Evolutionary conservation across 2,113 vertebrate species (phyloP).

Genomic region (Calidris pygmaea): DNA sequence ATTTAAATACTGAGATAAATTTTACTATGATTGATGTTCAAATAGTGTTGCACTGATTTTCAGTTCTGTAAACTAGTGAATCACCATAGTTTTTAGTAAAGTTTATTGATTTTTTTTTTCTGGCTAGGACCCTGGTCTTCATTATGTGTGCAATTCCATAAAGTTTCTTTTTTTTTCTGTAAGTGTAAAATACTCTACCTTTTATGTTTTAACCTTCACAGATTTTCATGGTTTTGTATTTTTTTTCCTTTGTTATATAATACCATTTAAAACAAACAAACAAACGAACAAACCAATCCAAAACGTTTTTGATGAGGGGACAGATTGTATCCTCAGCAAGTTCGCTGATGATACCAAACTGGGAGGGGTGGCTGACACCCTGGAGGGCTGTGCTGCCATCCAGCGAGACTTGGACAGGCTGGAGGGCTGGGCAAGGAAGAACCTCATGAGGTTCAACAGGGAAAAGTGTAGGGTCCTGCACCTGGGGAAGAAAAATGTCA

Average conservation of each 20-base stretch:
- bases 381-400: too few species aligned
- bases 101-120: background rate
- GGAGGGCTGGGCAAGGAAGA: too few species aligned
- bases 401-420: too few species aligned
- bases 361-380: too few species aligned
- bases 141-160: accelerated
- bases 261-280: accelerated
- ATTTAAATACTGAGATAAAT: background rate
- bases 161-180: background rate
- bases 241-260: background rate
- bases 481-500: too few species aligned
- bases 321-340: too few species aligned
- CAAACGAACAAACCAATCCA: too few species aligned
- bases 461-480: too few species aligned
- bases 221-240: background rate
- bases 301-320: too few species aligned
- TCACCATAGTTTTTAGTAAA: background rate
- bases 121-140: accelerated
- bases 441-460: too few species aligned
- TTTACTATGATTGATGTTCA: background rate
- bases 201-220: background rate
- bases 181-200: background rate
- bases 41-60: background rate
- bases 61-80: background rate
- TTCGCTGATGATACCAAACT: too few species aligned